Base-by-base conservation (phyloP, 2,797 vertebrate genomes). In the Syndactyla subalaris region DNA sequence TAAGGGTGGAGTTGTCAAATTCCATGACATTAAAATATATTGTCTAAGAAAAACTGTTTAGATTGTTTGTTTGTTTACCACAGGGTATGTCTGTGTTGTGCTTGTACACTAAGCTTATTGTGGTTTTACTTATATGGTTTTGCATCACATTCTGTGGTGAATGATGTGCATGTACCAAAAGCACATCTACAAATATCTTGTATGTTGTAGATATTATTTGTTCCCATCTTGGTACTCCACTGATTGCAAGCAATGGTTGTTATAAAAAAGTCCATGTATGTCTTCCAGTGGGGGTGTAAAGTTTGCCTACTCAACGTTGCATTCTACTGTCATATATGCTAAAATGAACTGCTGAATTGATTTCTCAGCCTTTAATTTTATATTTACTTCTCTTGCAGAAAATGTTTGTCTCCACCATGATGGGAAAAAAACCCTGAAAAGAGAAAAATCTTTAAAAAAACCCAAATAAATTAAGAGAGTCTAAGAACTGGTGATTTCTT, bases 131-230 rank as follows among this genome's bases (percentile, higher is more conserved):
- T n/a, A 7, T 10, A 14, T 4, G 34, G 32, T 41, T 57, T 27
- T 32, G 55, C 39, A 66, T 89, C 32, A 39, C 95, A 80, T 89
- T 96, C 80, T 4, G 13, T 95, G 79, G 16, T 79, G 77, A 96
- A 79, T 85, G 52, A 82, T 85, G 55, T 86, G 11, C 75, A 61
- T 94, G 19, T 92, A 70, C 86, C 84, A 70, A 95, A 88, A 87
- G 39, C 82, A 85, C 10, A 6, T 67, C 59, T 67, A 45, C 24
- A 58, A 12, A 22, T 63, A 72, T 7, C 23, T 83, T 32, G 10
- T 14, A 52, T 93, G 61, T 85, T 92, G 32, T 93, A 81, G 85
- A 74, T 86, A 79, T 52, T 93, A 85, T 89, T 97, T 94, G 87
- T 96, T 97, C 80, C 45, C 18, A 86, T 95, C 90, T 92, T 13